These are phyloP conservation scores for Nomada ferruginata DNA, from an alignment of 2,888 invertebrate species.

Conservation along the genomic window DNA sequence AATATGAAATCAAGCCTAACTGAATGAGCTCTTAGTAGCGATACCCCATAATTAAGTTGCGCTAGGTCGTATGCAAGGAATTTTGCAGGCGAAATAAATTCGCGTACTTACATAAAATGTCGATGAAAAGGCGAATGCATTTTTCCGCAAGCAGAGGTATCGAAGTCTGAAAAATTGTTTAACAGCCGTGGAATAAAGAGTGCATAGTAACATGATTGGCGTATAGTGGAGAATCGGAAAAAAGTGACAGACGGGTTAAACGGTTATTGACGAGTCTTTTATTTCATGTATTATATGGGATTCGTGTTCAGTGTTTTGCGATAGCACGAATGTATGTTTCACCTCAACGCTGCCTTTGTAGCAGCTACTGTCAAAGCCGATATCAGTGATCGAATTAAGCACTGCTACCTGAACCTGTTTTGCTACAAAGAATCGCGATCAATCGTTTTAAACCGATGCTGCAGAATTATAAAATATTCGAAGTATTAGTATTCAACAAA, in stretches of 20 bases:
- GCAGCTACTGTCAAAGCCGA: conserved; percentile 5
- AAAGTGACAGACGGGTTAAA: conserved; percentile 41
- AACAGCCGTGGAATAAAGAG: conserved; percentile 23
- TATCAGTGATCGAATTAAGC: conserved; percentile 9
- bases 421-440: not conserved
- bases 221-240: conserved; percentile 37
- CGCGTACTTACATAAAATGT: not conserved
- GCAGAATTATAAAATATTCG: too few relatives aligned
- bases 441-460: too few relatives aligned
- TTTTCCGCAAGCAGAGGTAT: conserved; percentile 16
- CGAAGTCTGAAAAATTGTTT: conserved; percentile 47
- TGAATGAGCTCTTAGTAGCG: too few relatives aligned
- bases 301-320: conserved; percentile 37
- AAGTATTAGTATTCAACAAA: too few relatives aligned
- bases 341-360: conserved; percentile 10
- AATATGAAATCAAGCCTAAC: too few relatives aligned
- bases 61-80: not conserved
- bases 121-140: not conserved
- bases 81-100: not conserved
- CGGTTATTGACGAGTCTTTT: conserved; percentile 47
- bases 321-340: conserved; percentile 9
- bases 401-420: not conserved
- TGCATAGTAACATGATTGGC: conserved; percentile 28
- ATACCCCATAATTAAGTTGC: too few relatives aligned
- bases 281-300: conserved; percentile 17